Conservation (phyloP, 2,113 vertebrate species). For the Podarcis muralis region DNA sequence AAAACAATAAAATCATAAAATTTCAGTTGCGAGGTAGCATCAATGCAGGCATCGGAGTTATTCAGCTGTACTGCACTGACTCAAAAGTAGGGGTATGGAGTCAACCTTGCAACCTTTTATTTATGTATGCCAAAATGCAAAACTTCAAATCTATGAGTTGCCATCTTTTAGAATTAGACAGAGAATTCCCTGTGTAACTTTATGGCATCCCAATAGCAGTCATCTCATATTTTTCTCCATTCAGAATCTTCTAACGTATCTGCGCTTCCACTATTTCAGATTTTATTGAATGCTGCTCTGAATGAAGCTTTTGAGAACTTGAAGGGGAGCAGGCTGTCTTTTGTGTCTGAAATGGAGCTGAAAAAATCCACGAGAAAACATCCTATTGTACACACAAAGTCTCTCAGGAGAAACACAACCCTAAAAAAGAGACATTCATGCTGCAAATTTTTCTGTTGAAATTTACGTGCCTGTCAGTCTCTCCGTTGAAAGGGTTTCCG, state of each 20-base stretch:
- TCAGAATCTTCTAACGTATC: conserved; percentile 46
- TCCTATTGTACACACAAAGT: conserved; percentile 57
- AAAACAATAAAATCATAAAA: no score
- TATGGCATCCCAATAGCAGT: neutral
- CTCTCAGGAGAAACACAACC: conserved; percentile 50
- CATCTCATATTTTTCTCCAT: neutral
- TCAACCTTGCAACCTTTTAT: neutral
- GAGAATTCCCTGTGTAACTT: neutral
- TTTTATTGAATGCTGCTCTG: conserved; percentile 43
- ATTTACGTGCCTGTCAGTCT: conserved; percentile 66
- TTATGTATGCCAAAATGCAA: neutral
- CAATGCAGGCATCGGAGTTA: no score
- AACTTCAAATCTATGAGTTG: neutral
- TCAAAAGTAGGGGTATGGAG: neutral
- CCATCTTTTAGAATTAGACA: neutral
- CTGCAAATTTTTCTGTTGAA: conserved; percentile 57
- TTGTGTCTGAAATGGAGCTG: conserved; percentile 37
- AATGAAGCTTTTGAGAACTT: conserved; percentile 39
- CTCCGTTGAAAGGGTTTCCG: conserved; percentile 60
- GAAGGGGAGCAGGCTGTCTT: conserved; percentile 46
- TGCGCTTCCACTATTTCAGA: conserved; percentile 2
- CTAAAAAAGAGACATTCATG: conserved; percentile 39
- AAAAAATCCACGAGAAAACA: conserved; percentile 56
- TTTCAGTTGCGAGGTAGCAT: no score
- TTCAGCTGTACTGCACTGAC: neutral